Percentiles rank a stretch among this genome's conserved stretches.
These are phyloP conservation scores for Crambe crambe DNA, from an alignment of 37 sponge, comb jelly and placozoan genomes.

Conservation along the genomic window DNA sequence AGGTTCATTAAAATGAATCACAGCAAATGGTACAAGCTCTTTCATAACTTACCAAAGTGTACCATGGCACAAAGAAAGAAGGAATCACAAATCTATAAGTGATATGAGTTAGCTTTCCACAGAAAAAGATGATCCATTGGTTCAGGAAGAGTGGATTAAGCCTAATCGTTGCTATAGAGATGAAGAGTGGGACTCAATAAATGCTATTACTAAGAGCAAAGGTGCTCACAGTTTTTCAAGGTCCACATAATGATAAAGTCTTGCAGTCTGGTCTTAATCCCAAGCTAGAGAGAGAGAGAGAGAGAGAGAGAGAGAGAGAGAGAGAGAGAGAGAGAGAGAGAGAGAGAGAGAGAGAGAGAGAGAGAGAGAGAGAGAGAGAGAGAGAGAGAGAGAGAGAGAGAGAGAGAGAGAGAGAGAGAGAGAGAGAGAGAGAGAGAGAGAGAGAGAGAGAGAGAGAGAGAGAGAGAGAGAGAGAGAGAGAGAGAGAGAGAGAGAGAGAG, in stretches of 20 bases:
- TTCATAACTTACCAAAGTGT: slow-evolving; percentile 41
- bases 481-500: slow-evolving; percentile 25
- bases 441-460: slow-evolving; percentile 19
- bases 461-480: background rate
- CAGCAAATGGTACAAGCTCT: background rate
- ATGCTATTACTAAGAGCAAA: background rate
- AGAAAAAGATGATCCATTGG: slow-evolving; percentile 71
- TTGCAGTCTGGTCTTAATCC: slow-evolving; percentile 88
- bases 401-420: slow-evolving; percentile 21
- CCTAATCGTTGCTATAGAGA: slow-evolving; percentile 70
- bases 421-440: background rate
- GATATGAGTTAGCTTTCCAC: slow-evolving; percentile 72
- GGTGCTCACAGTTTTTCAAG: slow-evolving; percentile 63
- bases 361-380: slow-evolving; percentile 15
- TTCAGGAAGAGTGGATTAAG: slow-evolving; percentile 54
- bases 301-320: background rate
- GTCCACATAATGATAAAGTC: slow-evolving; percentile 73
- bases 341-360: background rate
- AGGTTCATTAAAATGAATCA: background rate
- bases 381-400: background rate
- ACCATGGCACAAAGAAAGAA: slow-evolving; percentile 71
- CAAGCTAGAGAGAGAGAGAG: slow-evolving; percentile 45
- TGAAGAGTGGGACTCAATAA: background rate
- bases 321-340: slow-evolving; percentile 12
- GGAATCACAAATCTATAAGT: slow-evolving; percentile 73